Conservation (phyloP, 2,888 invertebrate species). For the Lithosia quadra region DNA sequence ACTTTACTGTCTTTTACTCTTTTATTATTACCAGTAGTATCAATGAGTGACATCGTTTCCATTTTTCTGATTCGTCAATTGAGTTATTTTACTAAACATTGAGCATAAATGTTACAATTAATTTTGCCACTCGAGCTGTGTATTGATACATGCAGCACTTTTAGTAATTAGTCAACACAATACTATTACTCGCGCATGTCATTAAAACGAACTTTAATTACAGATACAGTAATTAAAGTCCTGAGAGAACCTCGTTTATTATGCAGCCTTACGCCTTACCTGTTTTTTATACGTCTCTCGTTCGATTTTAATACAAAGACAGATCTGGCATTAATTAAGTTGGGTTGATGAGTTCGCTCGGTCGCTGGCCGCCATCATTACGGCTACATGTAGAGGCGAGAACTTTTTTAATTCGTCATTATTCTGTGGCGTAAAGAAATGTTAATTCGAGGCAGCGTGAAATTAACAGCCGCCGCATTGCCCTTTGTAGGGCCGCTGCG, state of each 20-base stretch:
- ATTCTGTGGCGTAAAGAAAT: conserved; percentile 88
- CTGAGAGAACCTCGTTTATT: conserved; percentile 56
- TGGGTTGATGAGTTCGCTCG: conserved; percentile 81
- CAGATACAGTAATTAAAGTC: conserved; percentile 39
- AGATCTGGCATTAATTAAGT: conserved; percentile 86
- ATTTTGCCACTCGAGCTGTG: not conserved
- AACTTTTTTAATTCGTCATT: conserved; percentile 86
- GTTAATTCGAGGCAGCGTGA: conserved; percentile 88
- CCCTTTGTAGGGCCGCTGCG: conserved; percentile 84
- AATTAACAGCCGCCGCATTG: conserved; percentile 85
- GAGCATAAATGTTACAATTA: not conserved
- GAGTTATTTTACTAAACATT: not conserved
- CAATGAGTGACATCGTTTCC: conserved; percentile 1
- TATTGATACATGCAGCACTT: conserved; percentile 1
- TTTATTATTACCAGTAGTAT: conserved; percentile 13
- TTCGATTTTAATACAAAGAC: conserved; percentile 86
- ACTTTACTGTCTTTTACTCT: conserved; percentile 25
- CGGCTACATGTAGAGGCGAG: conserved; percentile 82
- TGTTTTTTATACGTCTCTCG: conserved; percentile 55
- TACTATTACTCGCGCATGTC: conserved; percentile 4
- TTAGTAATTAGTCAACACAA: conserved; percentile 13
- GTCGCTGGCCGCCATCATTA: conserved; percentile 78
- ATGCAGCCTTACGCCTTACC: conserved; percentile 48
- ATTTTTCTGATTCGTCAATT: not conserved
- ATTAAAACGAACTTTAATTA: conserved; percentile 36